Base-by-base conservation (phyloP, 1,140 invertebrate species). In the Eurosta solidaginis region DNA sequence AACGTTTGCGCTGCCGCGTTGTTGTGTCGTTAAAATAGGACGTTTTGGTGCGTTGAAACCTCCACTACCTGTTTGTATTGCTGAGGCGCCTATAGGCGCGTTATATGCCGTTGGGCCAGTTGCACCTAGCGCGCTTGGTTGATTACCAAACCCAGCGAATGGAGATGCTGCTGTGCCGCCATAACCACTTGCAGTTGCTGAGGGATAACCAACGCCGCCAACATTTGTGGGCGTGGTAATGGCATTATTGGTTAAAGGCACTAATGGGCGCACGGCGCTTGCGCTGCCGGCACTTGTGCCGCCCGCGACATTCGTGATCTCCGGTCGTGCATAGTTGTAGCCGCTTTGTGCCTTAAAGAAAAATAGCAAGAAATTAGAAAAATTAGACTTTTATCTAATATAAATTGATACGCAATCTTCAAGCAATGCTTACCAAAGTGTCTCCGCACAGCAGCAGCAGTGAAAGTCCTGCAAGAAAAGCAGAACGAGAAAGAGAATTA, bases 261-360 rank as follows among this genome's bases (percentile, higher is more conserved):
- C 77, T 29, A 73, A 27, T 25, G 78, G 50, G 1, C 40, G 73
- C 22, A 54, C 27, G 17, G 50, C 25, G 12, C 50, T 36, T 3
- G 50, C 40, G 6, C 40, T 52, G 42, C 78, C 50, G 22, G 27
- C 20, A 6, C 44, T 27, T 14, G 40, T 45, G 42, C 42, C 73
- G 17, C 73, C 17, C 5, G 44, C 73, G 5, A 14, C 42, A 44
- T 44, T 45, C 1, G 44, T 12, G 6, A 74, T 47, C 42, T 89
- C 82, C 0, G 90, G 90, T 29, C 85, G 82, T 14, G 88, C 87
- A 81, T 91, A 91, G 52, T 87, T 89, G 80, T 91, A 91, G 4
- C 90, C 90, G 78, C 84, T 85, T 81, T 90, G 88, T 54, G 83
- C 88, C 88, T 89, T 47, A 12, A 54, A 40, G 20, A 47, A 36